Evolutionary conservation across 1,140 invertebrate genomes (phyloP), one percentile per base, ranked within the genome.

Genomic region (Limonius californicus): DNA sequence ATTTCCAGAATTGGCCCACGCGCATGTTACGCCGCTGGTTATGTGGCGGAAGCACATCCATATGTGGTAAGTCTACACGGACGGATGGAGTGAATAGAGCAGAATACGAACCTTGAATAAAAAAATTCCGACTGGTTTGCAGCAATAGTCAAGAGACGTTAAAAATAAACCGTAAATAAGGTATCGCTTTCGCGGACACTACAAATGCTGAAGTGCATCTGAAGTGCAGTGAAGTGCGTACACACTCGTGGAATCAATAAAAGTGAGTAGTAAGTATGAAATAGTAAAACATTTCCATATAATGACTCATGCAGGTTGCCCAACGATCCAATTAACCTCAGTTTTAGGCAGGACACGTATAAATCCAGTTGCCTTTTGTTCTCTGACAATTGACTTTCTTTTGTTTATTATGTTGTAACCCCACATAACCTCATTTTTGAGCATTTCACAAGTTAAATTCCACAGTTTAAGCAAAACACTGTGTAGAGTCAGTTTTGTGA

Each of bases 71-170:
- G 42, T 43, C 12, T 43, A 12, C n/a, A n/a, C 16, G 16, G 12
- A 43, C n/a, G n/a, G 4, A 43, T 2, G n/a, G 12, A 43, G 4
- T 16, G 42, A 43, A n/a, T n/a, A 43, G n/a, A 16, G 12, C 42
- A 43, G 42, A 12, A n/a, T 43, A 27, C n/a, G n/a, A 43, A 43
- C 42, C 42, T 43, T 43, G 42, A 43, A 43, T 43, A 43, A 14
- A 14, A 43, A 43, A 43, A 4, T 43, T 14, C 2, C 4, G 42
- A 43, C 42, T 14, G 42, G 42, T 43, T 43, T 43, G 3, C 23
- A 27, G 23, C 9, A 27, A 4, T 27, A 27, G 23, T 27, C 23
- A 27, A 27, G n/a, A 27, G 23, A 27, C 3, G 23, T 27, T 27
- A 27, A 27, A 27, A 27, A 27, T 27, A 27, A 27, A 27, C 23